Conservation (phyloP, 2,797 vertebrate species). For the Anabacerthia variegaticeps region DNA sequence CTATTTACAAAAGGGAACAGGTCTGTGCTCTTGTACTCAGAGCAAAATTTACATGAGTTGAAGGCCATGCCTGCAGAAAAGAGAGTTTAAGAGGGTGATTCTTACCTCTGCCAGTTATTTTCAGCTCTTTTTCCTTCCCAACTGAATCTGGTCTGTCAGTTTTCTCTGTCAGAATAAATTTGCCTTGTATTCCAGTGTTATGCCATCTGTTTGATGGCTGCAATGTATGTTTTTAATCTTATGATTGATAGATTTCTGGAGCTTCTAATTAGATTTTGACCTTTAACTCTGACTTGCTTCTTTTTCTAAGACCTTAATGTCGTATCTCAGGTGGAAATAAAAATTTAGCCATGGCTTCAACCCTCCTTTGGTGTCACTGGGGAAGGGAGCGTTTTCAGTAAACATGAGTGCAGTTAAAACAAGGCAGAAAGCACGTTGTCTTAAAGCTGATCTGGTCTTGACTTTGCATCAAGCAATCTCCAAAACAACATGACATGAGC, state of each 20-base stretch:
- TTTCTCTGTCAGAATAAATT: slow-evolving; percentile 38
- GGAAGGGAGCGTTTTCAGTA: neutral
- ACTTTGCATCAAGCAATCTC: neutral
- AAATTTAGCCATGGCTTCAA: neutral
- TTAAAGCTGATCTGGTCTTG: neutral
- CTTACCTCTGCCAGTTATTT: neutral
- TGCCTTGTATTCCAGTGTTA: neutral
- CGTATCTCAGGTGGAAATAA: neutral
- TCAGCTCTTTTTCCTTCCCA: fast-evolving
- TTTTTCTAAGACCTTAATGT: neutral
- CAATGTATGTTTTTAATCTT: neutral
- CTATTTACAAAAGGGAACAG: neutral
- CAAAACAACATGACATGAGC: neutral
- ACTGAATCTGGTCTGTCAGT: slow-evolving; percentile 26
- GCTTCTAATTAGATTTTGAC: slow-evolving; percentile 13
- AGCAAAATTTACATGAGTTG: neutral
- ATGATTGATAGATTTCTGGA: slow-evolving; percentile 44
- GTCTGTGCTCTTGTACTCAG: neutral
- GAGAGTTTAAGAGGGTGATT: neutral
- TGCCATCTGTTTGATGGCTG: slow-evolving; percentile 32
- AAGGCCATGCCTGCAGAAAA: neutral
- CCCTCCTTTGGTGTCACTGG: neutral
- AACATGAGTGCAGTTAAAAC: neutral
- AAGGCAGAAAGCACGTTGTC: neutral
- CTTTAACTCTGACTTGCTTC: neutral